phyloP scores from a whole-genome alignment of 2,797 vertebrate genomes.

The Gallinago nigripennis region DNA sequence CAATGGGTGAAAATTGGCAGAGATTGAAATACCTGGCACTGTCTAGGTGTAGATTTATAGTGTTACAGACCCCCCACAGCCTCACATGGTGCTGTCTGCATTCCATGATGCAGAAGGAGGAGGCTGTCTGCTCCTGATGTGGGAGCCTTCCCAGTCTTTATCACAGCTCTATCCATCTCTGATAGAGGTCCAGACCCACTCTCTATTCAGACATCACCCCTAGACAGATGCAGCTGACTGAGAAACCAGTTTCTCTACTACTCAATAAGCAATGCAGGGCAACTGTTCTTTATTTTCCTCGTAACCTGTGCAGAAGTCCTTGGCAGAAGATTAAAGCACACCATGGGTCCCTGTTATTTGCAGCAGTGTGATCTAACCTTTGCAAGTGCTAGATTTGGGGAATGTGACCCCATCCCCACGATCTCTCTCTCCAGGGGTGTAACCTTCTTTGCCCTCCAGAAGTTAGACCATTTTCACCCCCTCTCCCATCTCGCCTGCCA shows the following conservation, averaged over 20 bases:
- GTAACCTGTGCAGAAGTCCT: not conserved
- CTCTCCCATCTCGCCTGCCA: not conserved
- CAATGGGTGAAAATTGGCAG: not conserved
- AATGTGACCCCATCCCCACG: not conserved
- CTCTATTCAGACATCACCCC: not conserved
- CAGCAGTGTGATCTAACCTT: fast-evolving
- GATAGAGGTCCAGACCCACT: not conserved
- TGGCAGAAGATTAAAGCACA: not conserved
- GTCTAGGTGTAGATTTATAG: not conserved
- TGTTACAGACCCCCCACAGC: not conserved
- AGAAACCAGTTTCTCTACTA: not conserved
- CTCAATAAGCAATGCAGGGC: not conserved
- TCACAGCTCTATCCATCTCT: not conserved
- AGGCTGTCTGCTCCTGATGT: not conserved
- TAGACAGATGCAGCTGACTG: not conserved
- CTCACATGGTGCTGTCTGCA: not conserved
- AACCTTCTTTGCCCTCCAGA: not conserved
- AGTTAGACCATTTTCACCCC: not conserved
- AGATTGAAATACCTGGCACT: not conserved
- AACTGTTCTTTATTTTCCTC: not conserved
- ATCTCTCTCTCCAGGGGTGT: not conserved
- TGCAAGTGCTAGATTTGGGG: not conserved
- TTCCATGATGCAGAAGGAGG: not conserved
- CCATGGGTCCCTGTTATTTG: not conserved
- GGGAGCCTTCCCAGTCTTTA: not conserved